A percentile compares a stretch with the other conserved stretches of the same genome.
Evolutionary conservation across 2,797 vertebrate genomes (phyloP).

Genomic region (Falco cherrug): DNA sequence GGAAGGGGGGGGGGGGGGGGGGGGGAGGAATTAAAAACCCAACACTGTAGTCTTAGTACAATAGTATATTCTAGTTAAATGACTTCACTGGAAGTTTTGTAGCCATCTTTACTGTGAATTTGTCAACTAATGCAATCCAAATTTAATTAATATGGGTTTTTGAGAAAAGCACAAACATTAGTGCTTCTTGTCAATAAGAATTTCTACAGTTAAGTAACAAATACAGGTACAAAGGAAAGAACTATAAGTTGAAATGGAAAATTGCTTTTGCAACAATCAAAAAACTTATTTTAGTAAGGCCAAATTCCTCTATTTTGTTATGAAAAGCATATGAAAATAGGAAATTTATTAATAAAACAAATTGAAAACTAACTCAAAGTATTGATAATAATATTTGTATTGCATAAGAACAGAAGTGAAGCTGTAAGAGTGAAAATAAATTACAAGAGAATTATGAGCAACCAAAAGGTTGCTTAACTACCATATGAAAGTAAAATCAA

Average conservation of each 20-base stretch:
- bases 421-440: neutral
- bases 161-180: neutral
- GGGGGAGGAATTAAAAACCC: too few relatives aligned
- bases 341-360: neutral
- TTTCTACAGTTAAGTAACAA: neutral
- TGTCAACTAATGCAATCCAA: neutral
- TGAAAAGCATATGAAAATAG: neutral
- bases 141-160: neutral
- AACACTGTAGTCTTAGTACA: neutral
- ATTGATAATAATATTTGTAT: neutral
- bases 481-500: neutral
- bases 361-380: neutral
- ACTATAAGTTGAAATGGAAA: neutral
- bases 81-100: neutral
- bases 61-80: neutral
- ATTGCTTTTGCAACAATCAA: neutral
- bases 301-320: neutral
- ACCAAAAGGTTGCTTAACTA: neutral
- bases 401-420: neutral
- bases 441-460: neutral
- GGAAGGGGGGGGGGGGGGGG: fast-evolving
- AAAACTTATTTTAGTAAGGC: neutral
- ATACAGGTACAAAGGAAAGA: neutral
- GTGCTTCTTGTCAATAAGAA: neutral
- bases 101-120: neutral